Percentiles rank a stretch among this genome's conserved stretches.
These are phyloP conservation scores for Balanococcus diminutus DNA, from an alignment of 2,888 invertebrate species.

Conservation along the genomic window DNA sequence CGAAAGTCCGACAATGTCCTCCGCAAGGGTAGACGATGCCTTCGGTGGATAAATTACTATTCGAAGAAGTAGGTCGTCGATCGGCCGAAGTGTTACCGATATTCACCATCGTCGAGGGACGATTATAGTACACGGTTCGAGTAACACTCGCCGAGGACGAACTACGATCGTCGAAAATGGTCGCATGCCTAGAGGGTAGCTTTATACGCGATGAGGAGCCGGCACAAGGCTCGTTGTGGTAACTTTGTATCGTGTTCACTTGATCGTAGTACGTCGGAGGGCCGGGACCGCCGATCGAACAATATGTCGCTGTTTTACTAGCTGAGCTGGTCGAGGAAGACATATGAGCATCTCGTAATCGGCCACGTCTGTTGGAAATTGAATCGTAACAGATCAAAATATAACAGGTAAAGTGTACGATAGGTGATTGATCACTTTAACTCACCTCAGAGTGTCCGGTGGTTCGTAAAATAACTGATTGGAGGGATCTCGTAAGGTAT, in stretches of 20 bases:
- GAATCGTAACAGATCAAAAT: neutral
- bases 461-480: neutral
- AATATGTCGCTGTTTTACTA: conserved; percentile 31
- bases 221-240: conserved; percentile 20
- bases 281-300: conserved; percentile 46
- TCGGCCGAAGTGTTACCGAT: conserved; percentile 34
- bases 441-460: neutral
- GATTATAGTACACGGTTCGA: neutral
- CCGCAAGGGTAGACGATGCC: conserved; percentile 71
- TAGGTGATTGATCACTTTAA: neutral
- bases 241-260: neutral
- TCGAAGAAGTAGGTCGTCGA: conserved; percentile 59
- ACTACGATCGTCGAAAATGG: conserved; percentile 5
- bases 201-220: conserved; percentile 21
- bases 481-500: conserved; percentile 18
- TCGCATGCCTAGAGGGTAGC: neutral
- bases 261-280: conserved; percentile 31
- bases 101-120: neutral
- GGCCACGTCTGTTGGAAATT: conserved; percentile 48
- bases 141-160: neutral
- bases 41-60: conserved; percentile 62
- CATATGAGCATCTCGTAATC: conserved; percentile 47
- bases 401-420: neutral
- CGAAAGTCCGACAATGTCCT: conserved; percentile 73
- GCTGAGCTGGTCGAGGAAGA: conserved; percentile 56